A percentile compares a stretch with the other conserved stretches of the same genome.
Conservation (phyloP, 2,113 vertebrate species). For the Equus przewalskii region DNA sequence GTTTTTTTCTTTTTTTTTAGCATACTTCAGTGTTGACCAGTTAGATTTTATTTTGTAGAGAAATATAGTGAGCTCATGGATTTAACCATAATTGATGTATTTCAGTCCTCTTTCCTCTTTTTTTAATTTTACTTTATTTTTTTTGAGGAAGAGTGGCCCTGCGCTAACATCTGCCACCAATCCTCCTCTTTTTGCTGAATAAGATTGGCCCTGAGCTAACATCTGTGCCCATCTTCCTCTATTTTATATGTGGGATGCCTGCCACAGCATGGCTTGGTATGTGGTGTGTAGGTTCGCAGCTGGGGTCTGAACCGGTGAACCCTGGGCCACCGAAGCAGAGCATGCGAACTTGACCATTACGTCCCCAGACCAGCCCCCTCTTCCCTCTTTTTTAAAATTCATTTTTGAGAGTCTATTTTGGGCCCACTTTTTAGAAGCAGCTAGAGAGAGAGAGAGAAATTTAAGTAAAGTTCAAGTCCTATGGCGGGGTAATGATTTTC, state of each 20-base stretch:
- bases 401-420: background rate
- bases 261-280: too few species aligned
- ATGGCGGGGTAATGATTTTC: conserved; percentile 50
- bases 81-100: conserved; percentile 9
- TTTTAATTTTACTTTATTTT: background rate
- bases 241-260: too few species aligned
- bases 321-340: too few species aligned
- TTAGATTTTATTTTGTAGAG: conserved; percentile 29
- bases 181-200: too few species aligned
- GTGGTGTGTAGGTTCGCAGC: too few species aligned
- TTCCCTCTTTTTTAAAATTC: background rate
- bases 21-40: background rate
- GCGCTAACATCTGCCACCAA: too few species aligned
- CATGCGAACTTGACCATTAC: too few species aligned
- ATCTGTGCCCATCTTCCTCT: too few species aligned
- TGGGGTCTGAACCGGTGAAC: too few species aligned
- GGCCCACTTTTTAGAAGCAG: background rate
- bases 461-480: conserved; percentile 12
- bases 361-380: background rate
- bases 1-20: background rate
- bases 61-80: background rate
- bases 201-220: too few species aligned
- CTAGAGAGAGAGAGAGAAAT: background rate
- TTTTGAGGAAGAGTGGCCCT: too few species aligned
- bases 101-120: background rate